These are phyloP conservation scores for Ischnura elegans DNA, from an alignment of 2,888 invertebrate species.

Conservation along the genomic window DNA sequence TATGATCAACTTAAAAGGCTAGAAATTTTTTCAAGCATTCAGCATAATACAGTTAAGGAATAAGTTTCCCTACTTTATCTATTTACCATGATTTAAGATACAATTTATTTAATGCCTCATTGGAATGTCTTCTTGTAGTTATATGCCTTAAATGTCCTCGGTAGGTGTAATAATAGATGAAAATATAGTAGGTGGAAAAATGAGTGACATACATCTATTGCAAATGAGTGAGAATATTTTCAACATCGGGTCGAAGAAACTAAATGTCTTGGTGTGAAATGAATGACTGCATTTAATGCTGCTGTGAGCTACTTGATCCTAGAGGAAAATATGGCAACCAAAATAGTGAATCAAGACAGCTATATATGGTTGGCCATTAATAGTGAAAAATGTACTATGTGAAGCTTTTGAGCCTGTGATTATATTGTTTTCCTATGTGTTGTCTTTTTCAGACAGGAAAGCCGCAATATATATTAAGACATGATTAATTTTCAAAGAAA, in stretches of 20 bases:
- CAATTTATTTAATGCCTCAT: neutral
- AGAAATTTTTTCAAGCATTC: neutral
- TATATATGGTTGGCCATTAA: conserved; percentile 37
- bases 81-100: neutral
- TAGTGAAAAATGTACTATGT: conserved; percentile 65
- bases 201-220: conserved; percentile 32
- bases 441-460: conserved; percentile 64
- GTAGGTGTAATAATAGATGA: conserved; percentile 3
- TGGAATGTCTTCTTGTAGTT: conserved; percentile 64
- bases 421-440: conserved; percentile 56
- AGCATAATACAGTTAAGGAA: neutral
- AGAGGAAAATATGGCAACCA: conserved; percentile 51
- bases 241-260: conserved; percentile 29
- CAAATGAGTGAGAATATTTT: conserved; percentile 59
- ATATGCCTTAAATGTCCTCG: conserved; percentile 64
- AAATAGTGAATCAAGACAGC: conserved; percentile 46
- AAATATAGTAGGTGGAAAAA: conserved; percentile 50
- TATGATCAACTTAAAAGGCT: neutral
- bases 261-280: conserved; percentile 43
- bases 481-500: conserved; percentile 60
- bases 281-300: conserved; percentile 46
- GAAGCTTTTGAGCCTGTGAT: conserved; percentile 67
- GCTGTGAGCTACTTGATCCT: conserved; percentile 38
- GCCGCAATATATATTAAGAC: conserved; percentile 59
- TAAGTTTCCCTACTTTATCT: conserved; percentile 20